These are phyloP conservation scores for Perca fluviatilis DNA, from an alignment of 2,113 vertebrate genomes.

Conservation along the genomic window DNA sequence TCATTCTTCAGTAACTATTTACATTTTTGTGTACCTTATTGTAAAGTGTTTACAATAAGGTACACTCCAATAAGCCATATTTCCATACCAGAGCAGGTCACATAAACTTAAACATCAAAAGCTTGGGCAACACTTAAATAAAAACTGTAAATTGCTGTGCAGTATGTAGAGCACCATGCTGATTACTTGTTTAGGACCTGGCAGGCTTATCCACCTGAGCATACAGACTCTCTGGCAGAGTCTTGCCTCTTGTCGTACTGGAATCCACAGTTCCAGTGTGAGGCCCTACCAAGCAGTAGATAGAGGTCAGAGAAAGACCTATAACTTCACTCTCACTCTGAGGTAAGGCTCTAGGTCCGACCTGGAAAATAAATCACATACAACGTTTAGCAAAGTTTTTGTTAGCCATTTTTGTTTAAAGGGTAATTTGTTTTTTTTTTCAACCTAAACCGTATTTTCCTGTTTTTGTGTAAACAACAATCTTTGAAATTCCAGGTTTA, in stretches of 20 bases:
- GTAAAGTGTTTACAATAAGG: too few species aligned
- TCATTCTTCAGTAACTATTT: too few species aligned
- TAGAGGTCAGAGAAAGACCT: background rate
- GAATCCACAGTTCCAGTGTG: background rate
- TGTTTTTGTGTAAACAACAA: too few species aligned
- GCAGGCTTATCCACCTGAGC: background rate
- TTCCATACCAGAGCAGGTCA: too few species aligned
- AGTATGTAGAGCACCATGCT: background rate
- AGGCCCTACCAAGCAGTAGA: background rate
- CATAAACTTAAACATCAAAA: too few species aligned
- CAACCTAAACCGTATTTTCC: background rate
- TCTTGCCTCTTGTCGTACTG: fast-evolving
- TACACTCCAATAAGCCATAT: too few species aligned
- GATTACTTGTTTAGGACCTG: background rate
- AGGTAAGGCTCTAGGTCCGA: fast-evolving
- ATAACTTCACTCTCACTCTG: background rate
- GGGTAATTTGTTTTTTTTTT: background rate
- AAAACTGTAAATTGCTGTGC: background rate
- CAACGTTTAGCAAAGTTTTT: background rate
- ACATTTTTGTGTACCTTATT: too few species aligned
- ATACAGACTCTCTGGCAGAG: conserved; percentile 8
- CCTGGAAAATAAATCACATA: conserved; percentile 5
- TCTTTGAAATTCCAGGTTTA: too few species aligned
- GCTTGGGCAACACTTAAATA: too few species aligned
- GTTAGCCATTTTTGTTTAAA: background rate